Evolutionary conservation across 2,888 invertebrate species (phyloP), one percentile per base, ranked within the genome.

Genomic region (Agrotis exclamationis): DNA sequence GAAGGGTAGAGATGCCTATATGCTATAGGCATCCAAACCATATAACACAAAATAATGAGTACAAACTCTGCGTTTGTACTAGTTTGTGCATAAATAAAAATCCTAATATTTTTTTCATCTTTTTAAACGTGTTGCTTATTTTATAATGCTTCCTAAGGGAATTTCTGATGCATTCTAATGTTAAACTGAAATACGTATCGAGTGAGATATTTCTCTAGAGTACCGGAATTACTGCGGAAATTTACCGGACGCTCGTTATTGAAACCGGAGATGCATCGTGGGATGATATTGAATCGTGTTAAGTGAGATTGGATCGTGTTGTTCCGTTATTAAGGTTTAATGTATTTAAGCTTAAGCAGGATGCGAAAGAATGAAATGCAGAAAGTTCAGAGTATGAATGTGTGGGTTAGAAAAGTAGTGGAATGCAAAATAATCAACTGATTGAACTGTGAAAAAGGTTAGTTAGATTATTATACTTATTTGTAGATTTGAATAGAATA

Each of bases 181-280:
- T 53, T 60, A 28, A 59, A 45, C 63, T 68, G 57, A 64, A 79
- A 62, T 79, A 66, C 47, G 39, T 71, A 62, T 65, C 24, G 64
- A 74, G 62, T 20, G 65, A 64, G 44, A 64, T 67, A 82, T 70
- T 72, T 73, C 80, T 78, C 80, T 44, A 59, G 78, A 75, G 83
- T 73, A 58, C 62, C 68, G 20, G 50, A 72, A 73, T 79, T 67
- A 71, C 48, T 63, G 62, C 59, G 65, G 74, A 72, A 80, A 68
- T 76, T 69, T 72, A 63, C 64, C 57, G 74, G 67, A 56, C 62
- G 66, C 39, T 56, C 63, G 74, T 63, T 71, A 70, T 80, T 80
- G 65, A 80, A 82, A 66, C 70, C 70, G 77, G 78, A 78, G 68
- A 73, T 78, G 80, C 45, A 73, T 53, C 68, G 44, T 62, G 60